These are phyloP conservation scores for Rhincodon typus DNA, from an alignment of 2,797 vertebrate genomes.

Conservation along the genomic window DNA sequence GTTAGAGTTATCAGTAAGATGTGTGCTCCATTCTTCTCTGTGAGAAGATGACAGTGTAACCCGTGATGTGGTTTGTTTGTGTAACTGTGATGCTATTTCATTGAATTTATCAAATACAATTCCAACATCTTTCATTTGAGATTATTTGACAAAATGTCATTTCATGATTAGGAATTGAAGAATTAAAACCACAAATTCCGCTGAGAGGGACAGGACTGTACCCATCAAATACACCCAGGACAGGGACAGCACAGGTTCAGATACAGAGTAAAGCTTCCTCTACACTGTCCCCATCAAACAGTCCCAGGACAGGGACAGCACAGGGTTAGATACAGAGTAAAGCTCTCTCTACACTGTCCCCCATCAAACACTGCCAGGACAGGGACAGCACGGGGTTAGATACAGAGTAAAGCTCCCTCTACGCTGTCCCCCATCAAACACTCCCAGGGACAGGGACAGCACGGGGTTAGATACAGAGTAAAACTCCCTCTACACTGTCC, in stretches of 20 bases:
- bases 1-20: background rate
- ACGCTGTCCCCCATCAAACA: too few relatives aligned
- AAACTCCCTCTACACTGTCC: background rate
- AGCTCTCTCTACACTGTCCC: background rate
- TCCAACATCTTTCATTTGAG: background rate
- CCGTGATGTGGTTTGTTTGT: background rate
- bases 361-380: background rate
- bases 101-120: background rate
- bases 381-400: background rate
- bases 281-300: background rate
- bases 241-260: background rate
- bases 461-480: background rate
- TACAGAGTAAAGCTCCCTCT: background rate
- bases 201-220: background rate
- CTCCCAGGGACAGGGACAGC: background rate
- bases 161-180: background rate
- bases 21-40: background rate
- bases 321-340: background rate
- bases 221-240: background rate
- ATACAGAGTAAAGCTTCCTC: background rate
- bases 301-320: background rate
- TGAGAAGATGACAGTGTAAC: background rate
- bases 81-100: background rate
- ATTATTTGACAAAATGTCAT: background rate
- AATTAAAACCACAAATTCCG: background rate